Conservation (phyloP, 2,888 invertebrate genomes). For the Sarcophaga subvicina region DNA sequence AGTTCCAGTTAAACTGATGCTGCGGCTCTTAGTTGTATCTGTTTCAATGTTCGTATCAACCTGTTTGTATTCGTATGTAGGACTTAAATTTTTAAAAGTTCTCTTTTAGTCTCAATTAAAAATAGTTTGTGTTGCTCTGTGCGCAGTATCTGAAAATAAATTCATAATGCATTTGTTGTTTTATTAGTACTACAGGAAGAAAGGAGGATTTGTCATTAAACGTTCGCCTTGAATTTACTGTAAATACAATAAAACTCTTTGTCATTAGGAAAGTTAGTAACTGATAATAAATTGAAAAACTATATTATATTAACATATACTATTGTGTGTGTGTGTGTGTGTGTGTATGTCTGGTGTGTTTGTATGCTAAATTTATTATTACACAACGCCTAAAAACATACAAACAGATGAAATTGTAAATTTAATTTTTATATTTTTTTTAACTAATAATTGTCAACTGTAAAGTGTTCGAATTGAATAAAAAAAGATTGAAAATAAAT, state of each 20-base stretch:
- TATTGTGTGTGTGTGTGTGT: no score
- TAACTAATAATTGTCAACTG: no score
- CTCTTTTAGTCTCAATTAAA: constrained; percentile 1
- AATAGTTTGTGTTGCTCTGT: constrained; percentile 23
- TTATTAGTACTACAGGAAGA: constrained; percentile 10
- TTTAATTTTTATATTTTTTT: no score
- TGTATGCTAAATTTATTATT: no score
- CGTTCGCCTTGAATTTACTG: constrained; percentile 18
- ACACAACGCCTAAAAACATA: no score
- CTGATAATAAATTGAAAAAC: not conserved
- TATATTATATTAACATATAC: not conserved
- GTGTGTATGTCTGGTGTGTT: no score
- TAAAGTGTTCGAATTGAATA: no score
- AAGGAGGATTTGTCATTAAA: constrained; percentile 7
- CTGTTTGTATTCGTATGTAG: constrained; percentile 51
- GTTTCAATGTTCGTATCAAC: constrained; percentile 41
- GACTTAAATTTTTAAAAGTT: constrained; percentile 7
- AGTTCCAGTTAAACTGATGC: constrained; percentile 62
- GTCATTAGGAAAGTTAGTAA: not conserved
- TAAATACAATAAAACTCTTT: not conserved
- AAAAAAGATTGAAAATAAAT: no score
- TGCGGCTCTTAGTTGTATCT: constrained; percentile 35
- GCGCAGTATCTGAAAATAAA: constrained; percentile 47
- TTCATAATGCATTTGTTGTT: constrained; percentile 29
- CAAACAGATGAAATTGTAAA: no score